Percentiles rank a stretch among this genome's conserved stretches.
phyloP scores from a whole-genome alignment of 2,888 invertebrate species.

The Kryphioiulus occultus region DNA sequence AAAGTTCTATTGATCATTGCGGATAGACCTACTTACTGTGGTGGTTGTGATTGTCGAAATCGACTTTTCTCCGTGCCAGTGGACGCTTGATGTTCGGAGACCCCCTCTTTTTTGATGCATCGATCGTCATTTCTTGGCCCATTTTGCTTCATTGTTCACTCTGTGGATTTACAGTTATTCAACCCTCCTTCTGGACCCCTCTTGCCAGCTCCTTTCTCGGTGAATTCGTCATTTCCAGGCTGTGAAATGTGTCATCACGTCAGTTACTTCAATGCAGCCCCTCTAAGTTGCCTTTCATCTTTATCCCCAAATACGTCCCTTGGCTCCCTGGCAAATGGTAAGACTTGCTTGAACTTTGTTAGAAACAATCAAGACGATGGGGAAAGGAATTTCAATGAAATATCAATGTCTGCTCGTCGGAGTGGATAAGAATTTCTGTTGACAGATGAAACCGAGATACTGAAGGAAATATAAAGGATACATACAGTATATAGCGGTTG shows the following conservation, averaged over 20 bases:
- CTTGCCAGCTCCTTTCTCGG: conserved; percentile 17
- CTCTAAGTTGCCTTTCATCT: conserved; percentile 38
- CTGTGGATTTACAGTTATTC: conserved; percentile 38
- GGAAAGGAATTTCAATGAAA: conserved; percentile 49
- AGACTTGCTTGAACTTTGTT: conserved; percentile 47
- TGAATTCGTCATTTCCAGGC: conserved; percentile 46
- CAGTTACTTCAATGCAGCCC: conserved; percentile 43
- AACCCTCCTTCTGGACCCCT: conserved; percentile 43
- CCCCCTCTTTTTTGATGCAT: conserved; percentile 17
- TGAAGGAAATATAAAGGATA: conserved; percentile 10
- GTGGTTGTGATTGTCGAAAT: conserved; percentile 36
- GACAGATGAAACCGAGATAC: conserved; percentile 46
- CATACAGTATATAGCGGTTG: not conserved
- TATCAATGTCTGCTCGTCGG: conserved; percentile 46
- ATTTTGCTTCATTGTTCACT: conserved; percentile 39
- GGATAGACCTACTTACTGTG: conserved; percentile 32
- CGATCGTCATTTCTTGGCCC: conserved; percentile 40
- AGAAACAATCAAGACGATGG: conserved; percentile 46
- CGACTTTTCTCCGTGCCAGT: conserved; percentile 38
- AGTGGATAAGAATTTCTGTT: conserved; percentile 49
- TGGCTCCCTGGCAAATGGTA: conserved; percentile 35
- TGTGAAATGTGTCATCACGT: conserved; percentile 46
- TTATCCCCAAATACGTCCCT: conserved; percentile 40
- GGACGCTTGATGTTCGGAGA: conserved; percentile 24
- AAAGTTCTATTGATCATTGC: conserved; percentile 40